Percentiles rank a stretch among this genome's conserved stretches.
These are phyloP conservation scores for Lucilia cuprina DNA, from an alignment of 1,140 invertebrate species.

Conservation along the genomic window DNA sequence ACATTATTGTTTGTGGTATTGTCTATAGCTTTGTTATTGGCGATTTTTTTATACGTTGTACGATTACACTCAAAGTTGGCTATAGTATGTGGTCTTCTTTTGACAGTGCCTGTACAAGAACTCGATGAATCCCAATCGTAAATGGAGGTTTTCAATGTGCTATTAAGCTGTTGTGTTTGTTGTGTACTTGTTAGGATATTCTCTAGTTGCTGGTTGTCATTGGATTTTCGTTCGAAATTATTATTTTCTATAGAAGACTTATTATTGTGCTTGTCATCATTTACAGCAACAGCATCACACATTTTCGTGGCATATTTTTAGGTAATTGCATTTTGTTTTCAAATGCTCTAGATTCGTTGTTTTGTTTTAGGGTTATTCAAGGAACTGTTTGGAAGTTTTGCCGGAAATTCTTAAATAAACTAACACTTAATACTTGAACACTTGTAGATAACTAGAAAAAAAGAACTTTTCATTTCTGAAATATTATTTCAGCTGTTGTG, in stretches of 20 bases:
- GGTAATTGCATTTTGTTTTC: neutral
- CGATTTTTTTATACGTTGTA: neutral
- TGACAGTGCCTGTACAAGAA: conserved; percentile 41
- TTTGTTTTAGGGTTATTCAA: neutral
- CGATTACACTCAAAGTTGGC: conserved; percentile 8
- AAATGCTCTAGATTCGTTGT: neutral
- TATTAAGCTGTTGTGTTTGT: neutral
- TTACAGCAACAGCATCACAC: neutral
- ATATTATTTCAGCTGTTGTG: neutral
- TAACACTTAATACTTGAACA: neutral
- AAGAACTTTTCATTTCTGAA: neutral
- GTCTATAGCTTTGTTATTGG: conserved; percentile 6
- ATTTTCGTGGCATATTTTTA: neutral
- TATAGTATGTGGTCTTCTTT: conserved; percentile 36
- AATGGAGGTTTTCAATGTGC: conserved; percentile 39
- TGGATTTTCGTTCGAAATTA: neutral
- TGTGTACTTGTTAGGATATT: neutral
- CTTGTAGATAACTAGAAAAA: neutral
- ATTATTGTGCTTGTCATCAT: neutral
- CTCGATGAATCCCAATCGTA: conserved; percentile 43
- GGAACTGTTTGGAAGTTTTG: neutral
- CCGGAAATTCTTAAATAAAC: neutral
- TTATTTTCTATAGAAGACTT: neutral
- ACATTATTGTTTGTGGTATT: conserved; percentile 9
- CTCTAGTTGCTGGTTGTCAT: neutral